These are phyloP conservation scores for Sericinus montela DNA, from an alignment of 2,888 invertebrate genomes.

Conservation along the genomic window DNA sequence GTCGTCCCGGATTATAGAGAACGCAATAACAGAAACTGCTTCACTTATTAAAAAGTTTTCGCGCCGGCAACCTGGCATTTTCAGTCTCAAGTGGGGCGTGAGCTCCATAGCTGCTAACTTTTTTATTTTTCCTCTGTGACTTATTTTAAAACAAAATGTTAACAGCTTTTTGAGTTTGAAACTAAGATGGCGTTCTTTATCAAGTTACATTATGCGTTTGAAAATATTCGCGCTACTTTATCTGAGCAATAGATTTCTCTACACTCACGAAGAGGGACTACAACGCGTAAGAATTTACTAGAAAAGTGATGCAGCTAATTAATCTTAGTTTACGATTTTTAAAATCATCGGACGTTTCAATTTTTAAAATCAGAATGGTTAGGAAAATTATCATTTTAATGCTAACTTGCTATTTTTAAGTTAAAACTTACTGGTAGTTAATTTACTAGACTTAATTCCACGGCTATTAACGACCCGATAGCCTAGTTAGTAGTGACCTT, in stretches of 20 bases:
- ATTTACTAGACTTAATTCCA: no score
- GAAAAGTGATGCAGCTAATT: background rate
- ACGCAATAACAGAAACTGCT: constrained; percentile 36
- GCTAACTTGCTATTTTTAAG: no score
- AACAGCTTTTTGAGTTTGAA: constrained; percentile 43
- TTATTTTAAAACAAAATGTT: constrained; percentile 43
- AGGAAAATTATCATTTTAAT: no score
- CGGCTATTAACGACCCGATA: no score
- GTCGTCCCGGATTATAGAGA: constrained; percentile 19
- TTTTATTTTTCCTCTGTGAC: constrained; percentile 43
- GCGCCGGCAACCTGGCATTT: constrained; percentile 30
- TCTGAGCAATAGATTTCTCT: constrained; percentile 24
- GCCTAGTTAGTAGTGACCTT: no score
- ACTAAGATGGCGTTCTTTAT: constrained; percentile 31
- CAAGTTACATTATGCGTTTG: constrained; percentile 24
- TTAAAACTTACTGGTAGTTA: no score
- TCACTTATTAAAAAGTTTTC: constrained; percentile 47
- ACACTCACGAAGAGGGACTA: constrained; percentile 11
- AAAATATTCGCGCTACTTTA: constrained; percentile 26
- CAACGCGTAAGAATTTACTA: constrained; percentile 9
- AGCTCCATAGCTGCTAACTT: constrained; percentile 38
- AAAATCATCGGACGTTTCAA: no score
- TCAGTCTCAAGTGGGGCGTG: constrained; percentile 45
- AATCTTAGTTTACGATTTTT: background rate
- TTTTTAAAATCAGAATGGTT: no score